These are phyloP conservation scores for Drosophila falleni DNA, from an alignment of 2,888 invertebrate genomes.

Conservation along the genomic window DNA sequence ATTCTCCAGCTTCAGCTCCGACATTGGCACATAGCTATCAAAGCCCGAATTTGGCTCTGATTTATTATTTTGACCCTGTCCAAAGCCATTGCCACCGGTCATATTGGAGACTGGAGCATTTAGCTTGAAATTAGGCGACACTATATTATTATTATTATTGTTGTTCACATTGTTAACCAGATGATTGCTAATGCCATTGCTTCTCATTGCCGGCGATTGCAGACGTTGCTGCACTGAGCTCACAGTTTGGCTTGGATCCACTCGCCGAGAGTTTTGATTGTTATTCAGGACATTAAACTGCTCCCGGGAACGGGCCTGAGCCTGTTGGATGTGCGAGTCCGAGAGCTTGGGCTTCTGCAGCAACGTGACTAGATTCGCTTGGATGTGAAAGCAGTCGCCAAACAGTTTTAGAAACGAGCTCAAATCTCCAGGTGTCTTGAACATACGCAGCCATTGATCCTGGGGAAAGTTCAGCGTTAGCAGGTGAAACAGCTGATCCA, in stretches of 20 bases:
- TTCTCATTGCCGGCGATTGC: slow-evolving; percentile 80
- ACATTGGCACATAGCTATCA: slow-evolving; percentile 84
- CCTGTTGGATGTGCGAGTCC: slow-evolving; percentile 86
- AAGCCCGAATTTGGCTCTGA: slow-evolving; percentile 85
- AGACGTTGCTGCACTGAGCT: slow-evolving; percentile 82
- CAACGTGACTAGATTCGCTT: slow-evolving; percentile 95
- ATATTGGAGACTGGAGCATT: slow-evolving; percentile 85
- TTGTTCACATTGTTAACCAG: slow-evolving; percentile 53
- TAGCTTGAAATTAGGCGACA: slow-evolving; percentile 84
- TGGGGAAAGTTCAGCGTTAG: slow-evolving; percentile 91
- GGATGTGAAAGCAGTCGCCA: slow-evolving; percentile 97
- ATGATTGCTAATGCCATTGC: slow-evolving; percentile 59
- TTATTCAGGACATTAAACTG: slow-evolving; percentile 84
- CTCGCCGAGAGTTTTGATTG: slow-evolving; percentile 46
- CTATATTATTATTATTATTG: slow-evolving; percentile 69
- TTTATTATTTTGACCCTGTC: slow-evolving; percentile 73
- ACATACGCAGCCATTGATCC: slow-evolving; percentile 93
- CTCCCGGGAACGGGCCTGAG: slow-evolving; percentile 84
- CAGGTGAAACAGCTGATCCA: slow-evolving; percentile 94
- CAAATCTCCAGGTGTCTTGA: slow-evolving; percentile 95
- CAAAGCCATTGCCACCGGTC: slow-evolving; percentile 54
- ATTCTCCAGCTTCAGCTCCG: slow-evolving; percentile 85
- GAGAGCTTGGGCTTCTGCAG: slow-evolving; percentile 91
- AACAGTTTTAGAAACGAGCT: slow-evolving; percentile 96
- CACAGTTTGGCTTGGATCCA: slow-evolving; percentile 13